Evolutionary conservation across 2,888 invertebrate species (phyloP).

Genomic region (Eugnorisma glareosa): DNA sequence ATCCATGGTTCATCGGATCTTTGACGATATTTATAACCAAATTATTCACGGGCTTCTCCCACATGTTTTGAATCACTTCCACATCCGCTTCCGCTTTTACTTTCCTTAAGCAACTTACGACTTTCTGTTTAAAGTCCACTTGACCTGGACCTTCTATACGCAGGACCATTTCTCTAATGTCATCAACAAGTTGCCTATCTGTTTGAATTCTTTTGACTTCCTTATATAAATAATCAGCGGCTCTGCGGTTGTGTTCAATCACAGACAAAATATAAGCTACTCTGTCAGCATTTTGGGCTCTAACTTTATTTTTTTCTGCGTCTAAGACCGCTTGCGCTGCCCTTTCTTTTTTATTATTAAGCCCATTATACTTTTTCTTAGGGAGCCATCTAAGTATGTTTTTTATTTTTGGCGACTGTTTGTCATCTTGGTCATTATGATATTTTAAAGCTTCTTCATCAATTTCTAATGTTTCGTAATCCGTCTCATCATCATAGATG

Average conservation of each 20-base stretch:
- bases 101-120: slow-evolving; percentile 3
- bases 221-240: slow-evolving; percentile 1
- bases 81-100: background rate
- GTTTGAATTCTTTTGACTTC: slow-evolving; percentile 32
- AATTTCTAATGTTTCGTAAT: background rate
- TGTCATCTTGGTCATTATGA: background rate
- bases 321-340: background rate
- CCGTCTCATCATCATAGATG: background rate
- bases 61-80: accelerated
- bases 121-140: background rate
- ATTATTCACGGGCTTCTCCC: background rate
- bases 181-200: slow-evolving; percentile 4
- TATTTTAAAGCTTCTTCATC: background rate
- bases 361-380: background rate
- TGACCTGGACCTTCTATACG: background rate
- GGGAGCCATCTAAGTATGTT: slow-evolving; percentile 23
- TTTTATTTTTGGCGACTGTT: background rate
- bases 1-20: background rate
- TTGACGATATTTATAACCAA: slow-evolving; percentile 9
- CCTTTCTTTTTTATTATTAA: background rate
- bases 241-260: slow-evolving; percentile 2
- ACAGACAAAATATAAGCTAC: slow-evolving; percentile 11
- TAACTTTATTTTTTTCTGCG: background rate
- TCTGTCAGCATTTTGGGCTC: slow-evolving; percentile 1
- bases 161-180: slow-evolving; percentile 9